A percentile compares a stretch with the other conserved stretches of the same genome.
Evolutionary conservation across 2,888 invertebrate genomes (phyloP).

Genomic region (Malthinus seriepunctatus): DNA sequence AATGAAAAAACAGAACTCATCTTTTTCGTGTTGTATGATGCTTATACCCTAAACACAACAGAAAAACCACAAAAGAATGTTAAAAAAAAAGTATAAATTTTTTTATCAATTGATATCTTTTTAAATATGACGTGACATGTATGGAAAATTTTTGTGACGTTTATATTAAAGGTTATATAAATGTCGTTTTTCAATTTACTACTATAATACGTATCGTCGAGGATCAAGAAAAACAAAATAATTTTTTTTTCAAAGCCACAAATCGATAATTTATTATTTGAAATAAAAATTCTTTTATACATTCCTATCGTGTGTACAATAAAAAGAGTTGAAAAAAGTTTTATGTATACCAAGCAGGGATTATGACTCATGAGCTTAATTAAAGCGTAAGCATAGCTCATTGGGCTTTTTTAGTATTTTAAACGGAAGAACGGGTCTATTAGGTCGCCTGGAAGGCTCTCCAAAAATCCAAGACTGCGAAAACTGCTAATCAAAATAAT

Average conservation of each 20-base stretch:
- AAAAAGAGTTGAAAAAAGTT: background rate
- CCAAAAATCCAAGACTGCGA: too few relatives aligned
- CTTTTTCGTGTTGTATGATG: background rate
- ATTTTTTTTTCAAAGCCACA: too few relatives aligned
- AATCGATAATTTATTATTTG: background rate
- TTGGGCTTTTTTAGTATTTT: too few relatives aligned
- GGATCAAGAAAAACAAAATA: too few relatives aligned
- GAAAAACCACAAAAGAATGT: slow-evolving; percentile 1
- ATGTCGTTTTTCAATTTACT: background rate
- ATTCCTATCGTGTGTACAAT: background rate
- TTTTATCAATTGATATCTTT: slow-evolving; percentile 6
- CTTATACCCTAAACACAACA: background rate
- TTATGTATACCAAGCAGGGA: too few relatives aligned
- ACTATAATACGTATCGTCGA: too few relatives aligned
- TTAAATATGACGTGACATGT: background rate
- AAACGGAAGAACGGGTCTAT: too few relatives aligned
- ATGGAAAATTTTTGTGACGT: background rate
- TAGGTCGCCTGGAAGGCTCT: too few relatives aligned
- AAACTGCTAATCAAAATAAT: too few relatives aligned
- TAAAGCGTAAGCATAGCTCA: too few relatives aligned
- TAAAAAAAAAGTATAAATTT: background rate
- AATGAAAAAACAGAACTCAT: slow-evolving; percentile 10
- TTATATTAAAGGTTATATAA: slow-evolving; percentile 3
- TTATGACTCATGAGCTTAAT: too few relatives aligned
- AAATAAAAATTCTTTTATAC: background rate